These are phyloP conservation scores for Neosilurus mollespiculum DNA, from an alignment of 2,797 vertebrate genomes.

Conservation along the genomic window DNA sequence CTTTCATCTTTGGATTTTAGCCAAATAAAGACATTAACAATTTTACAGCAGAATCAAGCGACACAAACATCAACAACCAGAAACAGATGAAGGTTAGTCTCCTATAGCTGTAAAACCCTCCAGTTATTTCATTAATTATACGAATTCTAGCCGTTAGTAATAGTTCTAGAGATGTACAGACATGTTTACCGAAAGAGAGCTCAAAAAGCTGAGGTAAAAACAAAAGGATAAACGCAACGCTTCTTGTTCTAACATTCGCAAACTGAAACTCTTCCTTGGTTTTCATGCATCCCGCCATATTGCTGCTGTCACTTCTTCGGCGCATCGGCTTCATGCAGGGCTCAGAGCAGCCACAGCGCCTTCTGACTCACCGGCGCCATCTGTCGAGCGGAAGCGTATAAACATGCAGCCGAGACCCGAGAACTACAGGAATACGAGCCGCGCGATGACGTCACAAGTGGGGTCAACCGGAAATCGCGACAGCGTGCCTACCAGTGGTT, in stretches of 20 bases:
- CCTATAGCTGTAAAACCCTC: too few relatives aligned
- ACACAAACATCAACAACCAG: not conserved
- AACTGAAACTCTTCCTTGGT: conserved; percentile 32
- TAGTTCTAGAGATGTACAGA: not conserved
- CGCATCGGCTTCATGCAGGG: not conserved
- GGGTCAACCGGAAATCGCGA: too few relatives aligned
- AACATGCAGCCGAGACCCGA: not conserved
- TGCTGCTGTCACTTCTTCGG: conserved; percentile 44
- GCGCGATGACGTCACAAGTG: too few relatives aligned
- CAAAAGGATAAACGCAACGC: not conserved
- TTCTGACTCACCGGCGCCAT: not conserved
- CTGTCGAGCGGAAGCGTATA: not conserved
- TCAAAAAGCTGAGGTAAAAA: conserved; percentile 29
- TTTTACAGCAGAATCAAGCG: not conserved
- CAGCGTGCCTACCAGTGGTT: too few relatives aligned
- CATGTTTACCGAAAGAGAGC: conserved; percentile 46
- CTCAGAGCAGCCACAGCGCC: not conserved
- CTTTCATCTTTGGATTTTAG: not conserved
- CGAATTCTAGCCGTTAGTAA: not conserved
- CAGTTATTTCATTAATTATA: not conserved
- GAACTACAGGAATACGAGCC: not conserved
- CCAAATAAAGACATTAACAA: not conserved
- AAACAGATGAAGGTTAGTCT: too few relatives aligned
- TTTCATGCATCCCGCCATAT: conserved; percentile 63
- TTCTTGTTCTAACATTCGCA: not conserved